A percentile compares a stretch with the other conserved stretches of the same genome.
These are phyloP conservation scores for Stenopsyche tienmushanensis DNA, from an alignment of 1,140 invertebrate species.

Conservation along the genomic window DNA sequence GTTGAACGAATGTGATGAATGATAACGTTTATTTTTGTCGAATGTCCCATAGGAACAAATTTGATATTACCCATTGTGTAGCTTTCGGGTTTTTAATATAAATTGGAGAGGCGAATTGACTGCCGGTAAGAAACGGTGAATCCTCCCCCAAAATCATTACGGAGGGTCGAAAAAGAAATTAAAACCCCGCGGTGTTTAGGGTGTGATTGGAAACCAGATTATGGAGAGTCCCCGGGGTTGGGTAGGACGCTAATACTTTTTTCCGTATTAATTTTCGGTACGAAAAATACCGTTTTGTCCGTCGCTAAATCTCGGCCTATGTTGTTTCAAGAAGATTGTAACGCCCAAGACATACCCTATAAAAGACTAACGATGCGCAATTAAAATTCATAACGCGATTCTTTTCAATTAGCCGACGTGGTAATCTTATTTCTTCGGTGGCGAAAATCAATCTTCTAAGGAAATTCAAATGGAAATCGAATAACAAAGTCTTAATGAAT, in stretches of 20 bases:
- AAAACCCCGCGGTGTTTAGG: conserved; percentile 33
- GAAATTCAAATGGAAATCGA: too few relatives aligned
- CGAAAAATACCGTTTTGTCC: conserved; percentile 25
- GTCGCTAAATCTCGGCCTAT: conserved; percentile 16
- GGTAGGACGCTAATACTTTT: neutral
- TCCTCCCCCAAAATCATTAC: conserved; percentile 12
- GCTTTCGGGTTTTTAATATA: neutral
- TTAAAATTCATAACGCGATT: conserved; percentile 35
- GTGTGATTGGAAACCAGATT: conserved; percentile 41
- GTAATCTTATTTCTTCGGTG: conserved; percentile 18
- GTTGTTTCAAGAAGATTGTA: conserved; percentile 33
- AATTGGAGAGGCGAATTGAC: conserved; percentile 20
- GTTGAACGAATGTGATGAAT: too few relatives aligned
- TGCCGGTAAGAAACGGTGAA: conserved; percentile 13
- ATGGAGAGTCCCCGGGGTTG: conserved; percentile 21
- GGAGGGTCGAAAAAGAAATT: conserved; percentile 36
- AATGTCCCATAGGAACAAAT: too few relatives aligned
- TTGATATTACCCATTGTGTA: too few relatives aligned
- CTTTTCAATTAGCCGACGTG: conserved; percentile 20
- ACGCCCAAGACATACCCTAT: neutral
- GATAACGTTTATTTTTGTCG: neutral
- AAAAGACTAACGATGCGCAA: conserved; percentile 27
- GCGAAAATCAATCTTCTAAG: too few relatives aligned
- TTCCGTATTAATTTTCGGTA: conserved; percentile 26
- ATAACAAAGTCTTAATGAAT: too few relatives aligned